Conservation (phyloP, 2,113 vertebrate species). For the Hydrolagus affinis region DNA sequence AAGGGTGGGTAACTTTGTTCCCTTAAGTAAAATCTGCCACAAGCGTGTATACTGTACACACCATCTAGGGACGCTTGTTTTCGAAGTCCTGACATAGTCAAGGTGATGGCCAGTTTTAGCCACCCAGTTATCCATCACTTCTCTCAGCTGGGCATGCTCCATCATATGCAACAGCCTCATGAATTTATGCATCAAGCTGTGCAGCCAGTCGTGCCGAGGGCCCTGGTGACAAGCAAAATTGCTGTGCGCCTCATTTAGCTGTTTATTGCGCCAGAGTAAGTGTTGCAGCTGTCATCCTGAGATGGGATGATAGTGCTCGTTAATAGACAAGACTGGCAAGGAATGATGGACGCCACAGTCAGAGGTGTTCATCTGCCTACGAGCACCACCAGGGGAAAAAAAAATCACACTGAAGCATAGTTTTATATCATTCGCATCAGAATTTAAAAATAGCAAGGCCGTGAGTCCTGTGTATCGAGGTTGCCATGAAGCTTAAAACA, state of each 20-base stretch:
- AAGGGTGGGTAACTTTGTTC: not conserved
- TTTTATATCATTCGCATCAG: constrained; percentile 65
- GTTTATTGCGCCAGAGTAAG: constrained; percentile 78
- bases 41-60: not conserved
- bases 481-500: constrained; percentile 49
- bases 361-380: constrained; percentile 70
- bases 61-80: not conserved
- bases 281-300: constrained; percentile 74
- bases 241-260: constrained; percentile 78
- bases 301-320: constrained; percentile 73
- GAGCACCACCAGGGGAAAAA: constrained; percentile 49
- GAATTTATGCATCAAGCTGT: constrained; percentile 80
- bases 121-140: constrained; percentile 75
- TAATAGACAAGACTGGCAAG: constrained; percentile 78
- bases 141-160: constrained; percentile 73
- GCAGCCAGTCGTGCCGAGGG: constrained; percentile 74
- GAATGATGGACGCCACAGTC: constrained; percentile 74
- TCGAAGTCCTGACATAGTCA: constrained; percentile 76
- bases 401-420: constrained; percentile 67
- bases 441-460: constrained; percentile 57
- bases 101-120: constrained; percentile 79
- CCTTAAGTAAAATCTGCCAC: not conserved
- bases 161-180: constrained; percentile 78
- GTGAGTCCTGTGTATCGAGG: constrained; percentile 44
- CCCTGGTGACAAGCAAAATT: constrained; percentile 77